These are phyloP conservation scores for Acholoe squamosa DNA, from an alignment of 2,888 invertebrate genomes.

Conservation along the genomic window DNA sequence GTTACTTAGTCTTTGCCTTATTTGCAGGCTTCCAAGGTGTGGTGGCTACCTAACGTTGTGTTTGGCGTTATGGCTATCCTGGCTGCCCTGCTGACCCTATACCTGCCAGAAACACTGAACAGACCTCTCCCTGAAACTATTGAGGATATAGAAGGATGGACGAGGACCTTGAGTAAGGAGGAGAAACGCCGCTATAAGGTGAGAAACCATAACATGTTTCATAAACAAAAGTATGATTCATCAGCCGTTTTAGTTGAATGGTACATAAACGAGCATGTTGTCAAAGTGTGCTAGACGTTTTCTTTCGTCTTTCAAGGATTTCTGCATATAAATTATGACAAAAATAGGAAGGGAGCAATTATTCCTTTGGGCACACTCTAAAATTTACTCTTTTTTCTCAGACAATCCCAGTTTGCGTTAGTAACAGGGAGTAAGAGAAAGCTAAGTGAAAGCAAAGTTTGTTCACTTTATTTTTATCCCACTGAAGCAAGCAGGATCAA, in stretches of 20 bases:
- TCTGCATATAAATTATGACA: no score
- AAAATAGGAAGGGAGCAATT: no score
- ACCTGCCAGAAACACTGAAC: conserved; percentile 1
- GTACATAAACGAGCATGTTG: neutral
- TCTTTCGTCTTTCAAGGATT: no score
- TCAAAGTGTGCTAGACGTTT: neutral
- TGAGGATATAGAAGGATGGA: neutral
- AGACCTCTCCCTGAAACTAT: neutral
- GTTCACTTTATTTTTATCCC: no score
- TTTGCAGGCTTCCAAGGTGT: neutral
- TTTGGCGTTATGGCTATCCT: conserved; percentile 18
- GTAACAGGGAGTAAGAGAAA: no score
- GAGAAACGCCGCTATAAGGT: neutral
- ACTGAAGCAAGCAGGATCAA: no score
- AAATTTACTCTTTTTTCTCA: no score
- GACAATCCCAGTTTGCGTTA: no score
- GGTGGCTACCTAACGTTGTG: conserved; percentile 50
- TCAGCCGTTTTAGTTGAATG: neutral
- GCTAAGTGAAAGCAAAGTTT: no score
- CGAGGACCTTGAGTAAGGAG: neutral
- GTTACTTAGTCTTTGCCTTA: no score
- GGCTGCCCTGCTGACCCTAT: neutral
- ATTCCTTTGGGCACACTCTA: no score
- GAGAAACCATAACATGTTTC: neutral
- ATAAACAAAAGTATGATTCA: neutral